These are phyloP conservation scores for Heliconius congener DNA, from an alignment of 1,140 invertebrate genomes.

Conservation along the genomic window DNA sequence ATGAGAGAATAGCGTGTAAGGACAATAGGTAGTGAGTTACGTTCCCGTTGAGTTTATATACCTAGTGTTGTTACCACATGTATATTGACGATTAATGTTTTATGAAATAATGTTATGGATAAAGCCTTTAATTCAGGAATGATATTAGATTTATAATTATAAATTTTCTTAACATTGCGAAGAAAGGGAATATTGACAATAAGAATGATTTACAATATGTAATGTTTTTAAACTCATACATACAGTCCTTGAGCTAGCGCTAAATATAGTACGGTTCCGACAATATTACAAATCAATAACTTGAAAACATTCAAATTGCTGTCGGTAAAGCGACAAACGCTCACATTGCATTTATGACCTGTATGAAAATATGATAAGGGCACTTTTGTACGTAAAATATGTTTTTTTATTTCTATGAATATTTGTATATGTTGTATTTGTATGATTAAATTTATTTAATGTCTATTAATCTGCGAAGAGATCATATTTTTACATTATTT, in stretches of 20 bases:
- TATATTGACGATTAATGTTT: too few relatives aligned
- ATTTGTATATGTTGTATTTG: neutral
- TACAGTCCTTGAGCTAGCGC: conserved; percentile 28
- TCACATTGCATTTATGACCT: conserved; percentile 2
- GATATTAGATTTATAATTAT: too few relatives aligned
- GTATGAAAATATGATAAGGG: neutral
- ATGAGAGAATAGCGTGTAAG: neutral
- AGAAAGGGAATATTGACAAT: neutral
- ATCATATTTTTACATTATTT: neutral
- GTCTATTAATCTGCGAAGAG: neutral
- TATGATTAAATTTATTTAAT: neutral
- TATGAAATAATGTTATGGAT: too few relatives aligned
- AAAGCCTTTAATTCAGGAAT: too few relatives aligned
- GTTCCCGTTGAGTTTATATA: neutral
- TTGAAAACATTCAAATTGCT: conserved; percentile 13
- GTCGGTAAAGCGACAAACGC: conserved; percentile 10
- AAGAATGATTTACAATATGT: conserved; percentile 4
- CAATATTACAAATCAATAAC: conserved; percentile 33
- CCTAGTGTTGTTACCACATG: too few relatives aligned
- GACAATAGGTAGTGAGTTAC: neutral
- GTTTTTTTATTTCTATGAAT: neutral
- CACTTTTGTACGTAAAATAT: neutral
- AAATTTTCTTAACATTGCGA: too few relatives aligned
- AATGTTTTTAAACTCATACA: conserved; percentile 19
- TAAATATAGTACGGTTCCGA: conserved; percentile 32